Evolutionary conservation across 2,888 invertebrate species (phyloP).

Genomic region (Erebia epiphron): DNA sequence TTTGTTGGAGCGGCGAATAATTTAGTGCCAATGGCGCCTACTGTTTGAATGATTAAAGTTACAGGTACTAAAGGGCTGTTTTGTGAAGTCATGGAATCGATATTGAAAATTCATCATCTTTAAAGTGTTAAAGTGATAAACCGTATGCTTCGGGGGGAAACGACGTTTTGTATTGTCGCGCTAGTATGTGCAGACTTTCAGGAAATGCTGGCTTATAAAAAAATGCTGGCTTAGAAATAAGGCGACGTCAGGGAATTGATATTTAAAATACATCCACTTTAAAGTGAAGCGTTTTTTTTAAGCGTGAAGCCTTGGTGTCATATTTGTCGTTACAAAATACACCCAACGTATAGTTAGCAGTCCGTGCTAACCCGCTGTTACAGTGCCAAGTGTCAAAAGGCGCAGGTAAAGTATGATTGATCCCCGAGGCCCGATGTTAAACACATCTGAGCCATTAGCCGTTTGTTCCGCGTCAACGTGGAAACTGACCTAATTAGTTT

Average conservation of each 20-base stretch:
- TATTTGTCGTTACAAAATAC: no score
- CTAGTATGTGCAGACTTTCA: no score
- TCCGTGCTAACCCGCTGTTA: neutral
- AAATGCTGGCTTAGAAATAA: no score
- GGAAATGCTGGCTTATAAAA: no score
- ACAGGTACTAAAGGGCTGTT: neutral
- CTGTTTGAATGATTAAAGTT: conserved; percentile 11
- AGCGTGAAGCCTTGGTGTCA: no score
- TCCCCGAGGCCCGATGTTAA: neutral
- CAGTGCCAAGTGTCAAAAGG: neutral
- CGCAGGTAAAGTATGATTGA: conserved; percentile 7
- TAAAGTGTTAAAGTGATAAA: neutral
- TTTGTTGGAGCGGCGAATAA: conserved; percentile 18
- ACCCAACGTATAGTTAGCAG: no score
- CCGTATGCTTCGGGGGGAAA: neutral
- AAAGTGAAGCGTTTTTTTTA: no score
- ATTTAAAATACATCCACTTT: no score
- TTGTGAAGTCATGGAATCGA: neutral
- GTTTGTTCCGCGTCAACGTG: conserved; percentile 23
- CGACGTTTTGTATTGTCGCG: no score
- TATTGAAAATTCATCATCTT: neutral
- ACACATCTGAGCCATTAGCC: conserved; percentile 9
- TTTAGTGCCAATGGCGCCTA: conserved; percentile 11
- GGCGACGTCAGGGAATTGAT: no score
- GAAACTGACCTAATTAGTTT: conserved; percentile 54